Evolutionary conservation across 2,888 invertebrate species (phyloP).

Genomic region (Gortyna flavago): DNA sequence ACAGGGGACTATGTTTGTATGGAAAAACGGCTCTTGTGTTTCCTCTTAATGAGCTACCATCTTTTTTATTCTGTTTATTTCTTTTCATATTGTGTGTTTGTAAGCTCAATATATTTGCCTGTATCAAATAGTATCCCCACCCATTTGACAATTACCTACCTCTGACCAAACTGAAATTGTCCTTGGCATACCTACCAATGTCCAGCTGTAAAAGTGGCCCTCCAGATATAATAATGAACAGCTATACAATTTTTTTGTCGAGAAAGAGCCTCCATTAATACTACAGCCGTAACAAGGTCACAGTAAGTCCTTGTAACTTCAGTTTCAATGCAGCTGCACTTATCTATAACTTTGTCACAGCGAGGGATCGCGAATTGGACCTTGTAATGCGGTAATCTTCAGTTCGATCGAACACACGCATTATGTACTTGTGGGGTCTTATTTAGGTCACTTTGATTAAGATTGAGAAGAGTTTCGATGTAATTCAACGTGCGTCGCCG

Average conservation of each 20-base stretch:
- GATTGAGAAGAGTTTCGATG: background rate
- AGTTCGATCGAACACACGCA: conserved; percentile 33
- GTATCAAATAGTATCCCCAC: background rate
- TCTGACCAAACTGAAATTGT: background rate
- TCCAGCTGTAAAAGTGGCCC: background rate
- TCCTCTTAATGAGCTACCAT: too few species aligned
- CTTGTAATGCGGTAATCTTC: conserved; percentile 40
- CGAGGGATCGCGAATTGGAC: conserved; percentile 1
- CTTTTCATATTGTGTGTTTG: background rate
- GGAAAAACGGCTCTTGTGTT: too few species aligned
- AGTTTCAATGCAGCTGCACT: background rate
- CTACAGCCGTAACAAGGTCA: conserved; percentile 14
- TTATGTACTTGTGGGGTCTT: conserved; percentile 17
- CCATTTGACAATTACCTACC: background rate
- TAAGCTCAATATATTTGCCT: background rate
- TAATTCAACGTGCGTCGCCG: background rate
- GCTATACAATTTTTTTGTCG: background rate
- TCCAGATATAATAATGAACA: background rate
- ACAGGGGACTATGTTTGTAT: too few species aligned
- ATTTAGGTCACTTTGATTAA: conserved; percentile 14
- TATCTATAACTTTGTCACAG: background rate
- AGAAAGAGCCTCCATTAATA: background rate
- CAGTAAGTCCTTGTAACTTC: conserved; percentile 1
- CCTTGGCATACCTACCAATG: too few species aligned
- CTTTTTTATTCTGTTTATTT: too few species aligned